Conservation (phyloP, 2,113 vertebrate species). For the Xyrauchen texanus region DNA sequence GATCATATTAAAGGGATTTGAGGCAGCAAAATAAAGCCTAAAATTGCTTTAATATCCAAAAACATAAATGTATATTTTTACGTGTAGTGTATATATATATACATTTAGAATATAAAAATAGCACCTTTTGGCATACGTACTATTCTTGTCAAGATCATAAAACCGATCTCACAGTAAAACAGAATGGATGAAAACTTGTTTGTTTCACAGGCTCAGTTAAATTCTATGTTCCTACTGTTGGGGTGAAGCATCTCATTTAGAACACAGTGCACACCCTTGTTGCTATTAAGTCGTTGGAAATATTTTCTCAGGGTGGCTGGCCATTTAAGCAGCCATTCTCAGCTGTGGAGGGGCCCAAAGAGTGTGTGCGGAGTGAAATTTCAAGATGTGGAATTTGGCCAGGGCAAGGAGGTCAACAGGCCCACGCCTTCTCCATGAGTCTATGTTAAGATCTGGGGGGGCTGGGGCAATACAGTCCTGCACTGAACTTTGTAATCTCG, state of each 20-base stretch:
- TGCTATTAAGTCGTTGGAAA: constrained; percentile 43
- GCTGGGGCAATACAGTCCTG: background rate
- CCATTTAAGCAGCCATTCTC: constrained; percentile 39
- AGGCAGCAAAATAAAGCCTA: no score
- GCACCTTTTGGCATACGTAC: constrained; percentile 35
- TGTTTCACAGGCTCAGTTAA: constrained; percentile 46
- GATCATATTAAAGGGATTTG: no score
- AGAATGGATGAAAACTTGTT: constrained; percentile 38
- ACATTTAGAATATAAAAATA: constrained; percentile 33
- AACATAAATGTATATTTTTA: no score
- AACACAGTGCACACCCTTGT: constrained; percentile 56
- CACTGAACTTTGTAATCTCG: no score
- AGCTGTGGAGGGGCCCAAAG: constrained; percentile 48
- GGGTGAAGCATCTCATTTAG: constrained; percentile 43
- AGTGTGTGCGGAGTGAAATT: constrained; percentile 50
- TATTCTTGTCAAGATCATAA: constrained; percentile 40
- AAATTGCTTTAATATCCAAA: no score
- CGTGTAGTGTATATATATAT: no score
- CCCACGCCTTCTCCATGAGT: constrained; percentile 36
- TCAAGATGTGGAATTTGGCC: constrained; percentile 59
- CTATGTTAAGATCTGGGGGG: constrained; percentile 44
- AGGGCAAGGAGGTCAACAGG: constrained; percentile 54
- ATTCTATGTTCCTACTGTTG: background rate
- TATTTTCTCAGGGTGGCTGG: constrained; percentile 58
- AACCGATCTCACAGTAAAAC: constrained; percentile 22